phyloP scores from a whole-genome alignment of 2,113 vertebrate genomes.

The Paradisaea rubra region DNA sequence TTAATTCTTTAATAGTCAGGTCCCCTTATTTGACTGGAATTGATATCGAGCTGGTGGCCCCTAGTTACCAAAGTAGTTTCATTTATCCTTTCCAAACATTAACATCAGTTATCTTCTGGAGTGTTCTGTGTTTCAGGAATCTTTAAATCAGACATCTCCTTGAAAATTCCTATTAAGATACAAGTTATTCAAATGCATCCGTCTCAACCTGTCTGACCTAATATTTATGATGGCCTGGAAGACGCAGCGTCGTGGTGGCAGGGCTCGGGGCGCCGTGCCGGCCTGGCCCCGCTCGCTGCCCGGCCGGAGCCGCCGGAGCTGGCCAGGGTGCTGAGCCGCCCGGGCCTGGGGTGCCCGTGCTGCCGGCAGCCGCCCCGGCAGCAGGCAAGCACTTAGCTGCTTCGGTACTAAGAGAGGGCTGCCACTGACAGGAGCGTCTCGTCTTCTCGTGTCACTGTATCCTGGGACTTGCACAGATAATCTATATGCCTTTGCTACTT shows the following conservation, averaged over 20 bases:
- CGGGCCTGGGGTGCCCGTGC: not conserved
- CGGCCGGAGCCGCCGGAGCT: not conserved
- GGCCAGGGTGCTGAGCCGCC: not conserved
- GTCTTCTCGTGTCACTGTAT: fast-evolving
- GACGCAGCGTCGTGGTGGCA: fast-evolving
- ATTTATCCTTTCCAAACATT: not conserved
- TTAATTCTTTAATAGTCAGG: not conserved
- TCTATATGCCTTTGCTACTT: not conserved
- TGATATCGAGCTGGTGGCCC: not conserved
- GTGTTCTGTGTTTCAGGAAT: not conserved
- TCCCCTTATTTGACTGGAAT: not conserved
- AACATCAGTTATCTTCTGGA: not conserved
- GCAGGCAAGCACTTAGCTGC: fast-evolving
- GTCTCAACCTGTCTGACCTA: not conserved
- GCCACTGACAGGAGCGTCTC: fast-evolving
- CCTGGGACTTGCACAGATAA: not conserved
- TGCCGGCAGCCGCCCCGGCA: not conserved
- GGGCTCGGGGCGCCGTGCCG: fast-evolving
- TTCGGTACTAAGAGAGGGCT: fast-evolving
- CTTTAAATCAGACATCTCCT: not conserved
- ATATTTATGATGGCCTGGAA: fast-evolving
- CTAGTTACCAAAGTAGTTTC: not conserved
- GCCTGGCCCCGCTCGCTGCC: not conserved
- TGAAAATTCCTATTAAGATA: not conserved
- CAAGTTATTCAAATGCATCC: fast-evolving